Conservation (phyloP, 2,888 invertebrate species). For the Cerceris ruficornis region DNA sequence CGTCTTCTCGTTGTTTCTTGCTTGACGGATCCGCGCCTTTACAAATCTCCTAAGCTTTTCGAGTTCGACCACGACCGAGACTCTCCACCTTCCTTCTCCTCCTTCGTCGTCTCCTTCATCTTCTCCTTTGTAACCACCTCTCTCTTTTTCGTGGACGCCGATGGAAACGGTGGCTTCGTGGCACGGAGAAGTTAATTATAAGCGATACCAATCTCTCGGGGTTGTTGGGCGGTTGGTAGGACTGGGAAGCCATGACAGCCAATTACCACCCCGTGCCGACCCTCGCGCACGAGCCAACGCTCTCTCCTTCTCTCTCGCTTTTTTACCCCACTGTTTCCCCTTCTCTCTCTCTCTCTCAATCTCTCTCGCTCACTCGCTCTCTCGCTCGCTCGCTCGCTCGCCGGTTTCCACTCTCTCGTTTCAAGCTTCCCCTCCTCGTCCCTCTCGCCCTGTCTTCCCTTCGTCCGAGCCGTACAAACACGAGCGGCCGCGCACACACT, state of each 20-base stretch:
- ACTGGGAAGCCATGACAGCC: conserved; percentile 82
- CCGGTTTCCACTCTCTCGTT: conserved; percentile 30
- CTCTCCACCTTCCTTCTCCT: conserved; percentile 26
- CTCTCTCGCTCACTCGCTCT: conserved; percentile 33
- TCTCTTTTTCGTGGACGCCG: conserved; percentile 71
- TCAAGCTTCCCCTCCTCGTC: conserved; percentile 47
- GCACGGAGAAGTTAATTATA: conserved; percentile 82
- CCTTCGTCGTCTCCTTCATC: conserved; percentile 20
- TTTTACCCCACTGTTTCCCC: neutral
- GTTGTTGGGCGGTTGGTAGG: conserved; percentile 79
- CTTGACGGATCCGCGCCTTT: conserved; percentile 3
- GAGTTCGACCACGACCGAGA: conserved; percentile 44
- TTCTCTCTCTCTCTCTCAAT: conserved; percentile 16
- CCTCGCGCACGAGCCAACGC: conserved; percentile 76
- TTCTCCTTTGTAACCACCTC: conserved; percentile 10
- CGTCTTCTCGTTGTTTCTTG: neutral
- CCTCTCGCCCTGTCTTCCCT: conserved; percentile 51
- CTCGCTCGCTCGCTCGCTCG: no score
- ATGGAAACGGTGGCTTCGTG: conserved; percentile 80
- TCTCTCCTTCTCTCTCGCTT: conserved; percentile 40
- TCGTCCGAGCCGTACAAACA: conserved; percentile 49
- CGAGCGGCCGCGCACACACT: conserved; percentile 26
- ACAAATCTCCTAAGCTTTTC: conserved; percentile 32
- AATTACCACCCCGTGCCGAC: conserved; percentile 81
- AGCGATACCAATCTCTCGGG: conserved; percentile 82